Evolutionary conservation across 2,113 vertebrate genomes (phyloP), one percentile per base, ranked within the genome.

Genomic region (Peromyscus leucopus): DNA sequence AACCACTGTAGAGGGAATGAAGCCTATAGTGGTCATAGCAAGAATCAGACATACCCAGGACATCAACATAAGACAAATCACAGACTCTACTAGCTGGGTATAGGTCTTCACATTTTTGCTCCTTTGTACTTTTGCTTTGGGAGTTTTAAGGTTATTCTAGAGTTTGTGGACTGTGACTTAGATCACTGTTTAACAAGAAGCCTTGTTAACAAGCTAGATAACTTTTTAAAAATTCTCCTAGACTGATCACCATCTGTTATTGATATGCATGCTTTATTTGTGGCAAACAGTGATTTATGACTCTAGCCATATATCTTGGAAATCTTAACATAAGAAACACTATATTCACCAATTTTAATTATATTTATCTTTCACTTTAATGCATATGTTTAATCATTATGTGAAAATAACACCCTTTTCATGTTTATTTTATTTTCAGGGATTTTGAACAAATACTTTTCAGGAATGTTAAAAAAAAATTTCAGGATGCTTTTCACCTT

Each of bases 341-440:
- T 51, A 94, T 95, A 78, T 83, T 46, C 72, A 90, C 33, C 36
- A 72, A 80, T 84, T 92, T 65, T 79, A 71, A 33, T 82, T 90
- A 28, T 13, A 82, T 83, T 93, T 91, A 69, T 42, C 63, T 69
- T 69, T 28, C 21, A 21, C 39, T 51, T 51, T 69, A 69, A 46
- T 87, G 15, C 11, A 51, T 46, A 85, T 67, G 26, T 86, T 84
- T 86, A 67, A 67, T 5, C 39, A 17, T 67, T 33, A 5, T 71
- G 7, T 67, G 7, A 55, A 42, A 85, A 89, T 82, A 71, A 2
- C 4, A 80, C 46, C 59, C 39, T 31, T 65, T 46, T 48, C 59
- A 82, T 5, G 26, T 92, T 42, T 57, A 9, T 69, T 93, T 96
- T 82, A 85, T 36, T 90, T 19, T 65, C 22, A 84, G 26, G 2